Evolutionary conservation across 2,113 vertebrate genomes (phyloP).

Genomic region (Beaufortia kweichowensis): DNA sequence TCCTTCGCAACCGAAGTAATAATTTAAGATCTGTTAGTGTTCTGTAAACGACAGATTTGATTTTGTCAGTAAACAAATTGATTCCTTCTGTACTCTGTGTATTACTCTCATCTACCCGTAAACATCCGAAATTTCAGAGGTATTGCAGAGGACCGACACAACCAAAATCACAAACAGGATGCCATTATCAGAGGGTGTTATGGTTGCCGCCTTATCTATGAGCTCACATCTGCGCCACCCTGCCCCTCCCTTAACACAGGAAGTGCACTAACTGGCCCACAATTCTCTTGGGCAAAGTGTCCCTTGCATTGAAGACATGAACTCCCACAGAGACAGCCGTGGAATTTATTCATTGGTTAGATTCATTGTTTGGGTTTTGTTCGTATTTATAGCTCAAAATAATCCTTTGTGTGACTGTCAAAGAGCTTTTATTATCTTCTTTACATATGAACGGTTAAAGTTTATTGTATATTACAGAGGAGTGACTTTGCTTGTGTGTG

Average conservation of each 20-base stretch:
- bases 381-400: slow-evolving; percentile 22
- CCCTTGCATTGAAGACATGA: slow-evolving; percentile 51
- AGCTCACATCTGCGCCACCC: slow-evolving; percentile 68
- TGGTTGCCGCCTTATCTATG: slow-evolving; percentile 68
- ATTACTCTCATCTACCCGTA: slow-evolving; percentile 43
- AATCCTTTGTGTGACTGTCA: slow-evolving; percentile 26
- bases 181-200: slow-evolving; percentile 66
- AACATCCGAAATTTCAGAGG: slow-evolving; percentile 64
- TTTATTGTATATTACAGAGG: neutral
- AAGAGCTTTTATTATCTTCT: slow-evolving; percentile 23
- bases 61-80: slow-evolving; percentile 31
- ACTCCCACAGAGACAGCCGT: slow-evolving; percentile 60
- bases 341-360: slow-evolving; percentile 48
- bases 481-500: neutral
- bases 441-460: slow-evolving; percentile 21
- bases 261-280: slow-evolving; percentile 64
- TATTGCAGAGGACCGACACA: slow-evolving; percentile 59
- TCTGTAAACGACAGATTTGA: slow-evolving; percentile 37
- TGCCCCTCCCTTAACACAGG: slow-evolving; percentile 63
- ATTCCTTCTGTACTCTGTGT: neutral
- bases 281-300: slow-evolving; percentile 49
- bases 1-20: slow-evolving; percentile 61
- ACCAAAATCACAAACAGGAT: slow-evolving; percentile 72
- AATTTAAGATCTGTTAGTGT: neutral
- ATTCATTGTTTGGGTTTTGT: slow-evolving; percentile 43